phyloP scores from a whole-genome alignment of 2,888 invertebrate species.

The Timema podura region DNA sequence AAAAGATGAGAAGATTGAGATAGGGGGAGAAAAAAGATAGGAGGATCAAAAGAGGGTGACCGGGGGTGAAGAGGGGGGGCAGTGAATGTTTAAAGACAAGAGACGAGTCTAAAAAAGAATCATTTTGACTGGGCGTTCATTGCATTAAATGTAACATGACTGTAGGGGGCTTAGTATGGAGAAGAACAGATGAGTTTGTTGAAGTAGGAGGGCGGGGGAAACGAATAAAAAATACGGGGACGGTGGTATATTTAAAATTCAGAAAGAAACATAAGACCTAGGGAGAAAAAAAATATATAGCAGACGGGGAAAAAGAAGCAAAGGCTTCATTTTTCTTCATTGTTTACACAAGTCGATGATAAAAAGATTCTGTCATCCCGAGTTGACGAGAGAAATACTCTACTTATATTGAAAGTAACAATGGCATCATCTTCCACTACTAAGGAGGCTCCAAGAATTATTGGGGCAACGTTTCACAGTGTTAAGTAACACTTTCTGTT shows the following conservation, averaged over 20 bases:
- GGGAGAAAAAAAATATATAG: conserved; percentile 3
- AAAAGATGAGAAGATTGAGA: conserved; percentile 11
- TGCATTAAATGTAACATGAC: conserved; percentile 31
- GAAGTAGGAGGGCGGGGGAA: conserved; percentile 13
- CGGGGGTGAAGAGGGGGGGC: neutral
- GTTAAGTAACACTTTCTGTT: too few species aligned
- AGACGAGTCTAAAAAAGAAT: conserved; percentile 25
- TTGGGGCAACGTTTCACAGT: too few species aligned
- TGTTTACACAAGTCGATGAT: conserved; percentile 13
- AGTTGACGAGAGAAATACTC: too few species aligned
- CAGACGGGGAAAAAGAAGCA: conserved; percentile 16
- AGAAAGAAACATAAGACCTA: conserved; percentile 10
- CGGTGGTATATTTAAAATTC: conserved; percentile 21
- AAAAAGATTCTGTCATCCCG: conserved; percentile 9
- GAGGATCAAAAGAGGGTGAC: neutral
- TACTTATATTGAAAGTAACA: too few species aligned
- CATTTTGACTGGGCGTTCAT: conserved; percentile 29
- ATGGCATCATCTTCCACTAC: too few species aligned
- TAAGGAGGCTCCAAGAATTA: too few species aligned
- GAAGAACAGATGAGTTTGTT: conserved; percentile 21
- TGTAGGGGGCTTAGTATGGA: conserved; percentile 22
- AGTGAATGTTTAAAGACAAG: conserved; percentile 24
- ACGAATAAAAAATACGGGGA: conserved; percentile 15
- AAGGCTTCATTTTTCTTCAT: conserved; percentile 20
- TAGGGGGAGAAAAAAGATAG: conserved; percentile 3